Evolutionary conservation across 2,797 vertebrate genomes (phyloP), one percentile per base, ranked within the genome.

Genomic region (Linurgus olivaceus): DNA sequence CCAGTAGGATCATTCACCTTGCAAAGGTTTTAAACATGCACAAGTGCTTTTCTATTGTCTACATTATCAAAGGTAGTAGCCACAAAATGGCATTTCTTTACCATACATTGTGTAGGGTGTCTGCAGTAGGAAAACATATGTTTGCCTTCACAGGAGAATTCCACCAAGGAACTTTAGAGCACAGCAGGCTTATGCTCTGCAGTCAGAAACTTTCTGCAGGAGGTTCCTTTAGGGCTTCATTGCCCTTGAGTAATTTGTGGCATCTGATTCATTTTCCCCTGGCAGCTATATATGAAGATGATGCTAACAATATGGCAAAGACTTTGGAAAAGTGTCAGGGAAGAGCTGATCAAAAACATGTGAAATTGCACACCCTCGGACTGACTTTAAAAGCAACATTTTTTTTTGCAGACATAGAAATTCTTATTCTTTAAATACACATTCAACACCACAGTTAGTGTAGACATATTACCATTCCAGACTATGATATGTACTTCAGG

Each of bases 1-100:
- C 92, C 79, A 76, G 67, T 55, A 73, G 62, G 59, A 44, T 91
- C 70, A 73, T 76, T 92, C 78, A 86, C 42, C 75, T 94, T 65
- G 51, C 58, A 94, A 17, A 61, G 52, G 70, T 81, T 72, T 94
- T 94, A 86, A 93, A 86, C 48, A 25, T 55, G 86, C 44, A 1
- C 62, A 93, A 50, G 35, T 92, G 26, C 62, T 40, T 55, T 89
- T 81, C 86, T 92, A 5, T 77, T 94, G 76, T 94, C 89, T 95
- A 40, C 90, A 55, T 88, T 91, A 73, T 71, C 45, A 15, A 86
- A 54, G 55, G 29, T 50, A 57, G 65, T 86, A 83, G 78, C 67
- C 62, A 91, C 55, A 93, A 68, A 81, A 31, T 57, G 48, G 35
- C 42, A 59, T 95, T 95, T 77, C 61, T 86, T 74, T 81, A 33